phyloP scores from a whole-genome alignment of 2,797 vertebrate genomes.

The Etheostoma nigrum region DNA sequence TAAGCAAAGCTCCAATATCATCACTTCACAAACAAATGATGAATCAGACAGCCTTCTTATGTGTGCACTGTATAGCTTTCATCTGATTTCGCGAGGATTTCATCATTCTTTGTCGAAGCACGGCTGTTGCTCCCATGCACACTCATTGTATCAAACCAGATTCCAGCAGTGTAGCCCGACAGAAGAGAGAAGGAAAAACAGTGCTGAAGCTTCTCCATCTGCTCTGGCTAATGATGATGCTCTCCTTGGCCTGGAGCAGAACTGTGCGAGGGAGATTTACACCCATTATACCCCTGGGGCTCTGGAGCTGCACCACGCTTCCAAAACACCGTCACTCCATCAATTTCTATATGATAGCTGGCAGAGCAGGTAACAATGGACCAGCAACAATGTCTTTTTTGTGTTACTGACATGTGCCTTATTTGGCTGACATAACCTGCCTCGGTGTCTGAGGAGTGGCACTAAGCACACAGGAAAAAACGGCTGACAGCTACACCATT shows the following conservation, averaged over 20 bases:
- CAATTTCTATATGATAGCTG: slow-evolving; percentile 79
- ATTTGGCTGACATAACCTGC: slow-evolving; percentile 82
- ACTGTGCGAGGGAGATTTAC: slow-evolving; percentile 79
- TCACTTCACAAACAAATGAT: slow-evolving; percentile 73
- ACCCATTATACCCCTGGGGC: slow-evolving; percentile 78
- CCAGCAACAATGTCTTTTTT: slow-evolving; percentile 81
- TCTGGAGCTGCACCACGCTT: slow-evolving; percentile 57
- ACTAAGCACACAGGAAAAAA: slow-evolving; percentile 65
- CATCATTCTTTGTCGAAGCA: slow-evolving; percentile 77
- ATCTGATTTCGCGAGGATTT: slow-evolving; percentile 81
- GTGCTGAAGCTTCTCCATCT: slow-evolving; percentile 75
- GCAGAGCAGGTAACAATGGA: slow-evolving; percentile 80
- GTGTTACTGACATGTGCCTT: slow-evolving; percentile 83
- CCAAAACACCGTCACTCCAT: slow-evolving; percentile 78
- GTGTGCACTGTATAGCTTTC: slow-evolving; percentile 66
- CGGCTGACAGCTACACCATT: slow-evolving; percentile 78
- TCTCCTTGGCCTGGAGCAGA: slow-evolving; percentile 77
- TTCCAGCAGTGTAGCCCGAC: slow-evolving; percentile 73
- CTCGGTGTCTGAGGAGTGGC: slow-evolving; percentile 69
- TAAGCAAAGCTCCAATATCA: slow-evolving; percentile 58
- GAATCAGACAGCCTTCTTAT: slow-evolving; percentile 61
- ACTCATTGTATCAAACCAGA: slow-evolving; percentile 67
- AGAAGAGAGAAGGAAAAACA: slow-evolving; percentile 54
- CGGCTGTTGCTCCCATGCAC: slow-evolving; percentile 61
- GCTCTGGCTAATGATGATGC: slow-evolving; percentile 81